Conservation (phyloP, 2,113 vertebrate genomes). For the Sceloporus undulatus region DNA sequence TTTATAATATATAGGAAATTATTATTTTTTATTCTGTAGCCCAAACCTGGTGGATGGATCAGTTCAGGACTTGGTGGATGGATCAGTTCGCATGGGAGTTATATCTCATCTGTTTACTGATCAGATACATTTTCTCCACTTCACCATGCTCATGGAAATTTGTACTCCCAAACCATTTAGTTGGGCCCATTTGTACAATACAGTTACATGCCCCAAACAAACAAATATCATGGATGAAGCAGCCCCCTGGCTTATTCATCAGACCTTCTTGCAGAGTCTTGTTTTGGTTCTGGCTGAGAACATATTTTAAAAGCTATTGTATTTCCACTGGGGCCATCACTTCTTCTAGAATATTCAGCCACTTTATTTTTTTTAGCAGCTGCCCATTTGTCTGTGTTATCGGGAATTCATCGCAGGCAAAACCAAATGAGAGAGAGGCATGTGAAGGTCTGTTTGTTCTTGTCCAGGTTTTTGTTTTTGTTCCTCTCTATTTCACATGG, state of each 20-base stretch:
- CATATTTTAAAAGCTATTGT: slow-evolving; percentile 28
- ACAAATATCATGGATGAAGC: not conserved
- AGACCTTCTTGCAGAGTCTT: not conserved
- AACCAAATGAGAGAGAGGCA: not conserved
- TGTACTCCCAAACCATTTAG: not conserved
- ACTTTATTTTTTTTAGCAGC: slow-evolving; percentile 33
- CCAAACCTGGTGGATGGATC: not conserved
- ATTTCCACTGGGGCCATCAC: not conserved
- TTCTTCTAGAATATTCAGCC: not conserved
- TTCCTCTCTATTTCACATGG: slow-evolving; percentile 53
- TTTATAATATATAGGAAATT: too few species aligned
- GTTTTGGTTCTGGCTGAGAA: slow-evolving; percentile 2
- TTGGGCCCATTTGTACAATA: not conserved
- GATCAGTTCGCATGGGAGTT: not conserved
- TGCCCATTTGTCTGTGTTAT: slow-evolving; percentile 31
- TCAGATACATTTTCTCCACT: not conserved
- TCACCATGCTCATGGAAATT: not conserved
- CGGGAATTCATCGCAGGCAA: slow-evolving; percentile 46
- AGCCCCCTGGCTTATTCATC: not conserved
- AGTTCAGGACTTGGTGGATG: not conserved
- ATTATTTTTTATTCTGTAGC: not conserved
- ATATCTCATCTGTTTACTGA: not conserved
- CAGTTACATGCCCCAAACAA: too few species aligned
- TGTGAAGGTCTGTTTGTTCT: slow-evolving; percentile 33
- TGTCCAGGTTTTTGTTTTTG: not conserved